These are phyloP conservation scores for Empis livida DNA, from an alignment of 2,888 invertebrate species.

Conservation along the genomic window DNA sequence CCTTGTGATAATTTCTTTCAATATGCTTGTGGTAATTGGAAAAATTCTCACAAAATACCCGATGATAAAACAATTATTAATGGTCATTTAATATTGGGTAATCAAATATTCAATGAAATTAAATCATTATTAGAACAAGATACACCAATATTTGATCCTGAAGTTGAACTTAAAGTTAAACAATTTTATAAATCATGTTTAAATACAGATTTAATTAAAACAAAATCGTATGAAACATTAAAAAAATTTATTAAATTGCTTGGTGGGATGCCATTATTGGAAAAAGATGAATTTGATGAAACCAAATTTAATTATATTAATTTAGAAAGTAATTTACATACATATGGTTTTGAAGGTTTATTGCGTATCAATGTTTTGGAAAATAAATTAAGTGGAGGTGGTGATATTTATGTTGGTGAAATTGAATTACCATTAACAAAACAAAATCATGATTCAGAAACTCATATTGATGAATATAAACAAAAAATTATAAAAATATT, in stretches of 20 bases:
- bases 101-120: not conserved
- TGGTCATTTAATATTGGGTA: not conserved
- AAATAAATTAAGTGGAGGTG: not conserved
- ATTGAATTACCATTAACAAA: not conserved
- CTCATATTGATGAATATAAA: not conserved
- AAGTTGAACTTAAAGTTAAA: not conserved
- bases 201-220: not conserved
- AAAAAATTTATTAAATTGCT: not conserved
- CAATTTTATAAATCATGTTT: constrained; percentile 1
- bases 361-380: not conserved
- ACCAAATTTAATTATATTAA: not conserved
- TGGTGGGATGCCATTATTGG: not conserved
- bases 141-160: not conserved
- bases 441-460: not conserved
- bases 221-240: not conserved
- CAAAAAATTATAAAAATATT: not conserved
- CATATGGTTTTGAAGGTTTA: not conserved
- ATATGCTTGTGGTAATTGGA: constrained; percentile 2
- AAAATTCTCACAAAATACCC: not conserved
- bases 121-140: not conserved
- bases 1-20: constrained; percentile 2
- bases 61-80: not conserved
- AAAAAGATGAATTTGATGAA: not conserved
- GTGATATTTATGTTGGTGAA: not conserved
- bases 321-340: not conserved